Base-by-base conservation (phyloP, 2,113 vertebrate species). In the Odobenus rosmarus region DNA sequence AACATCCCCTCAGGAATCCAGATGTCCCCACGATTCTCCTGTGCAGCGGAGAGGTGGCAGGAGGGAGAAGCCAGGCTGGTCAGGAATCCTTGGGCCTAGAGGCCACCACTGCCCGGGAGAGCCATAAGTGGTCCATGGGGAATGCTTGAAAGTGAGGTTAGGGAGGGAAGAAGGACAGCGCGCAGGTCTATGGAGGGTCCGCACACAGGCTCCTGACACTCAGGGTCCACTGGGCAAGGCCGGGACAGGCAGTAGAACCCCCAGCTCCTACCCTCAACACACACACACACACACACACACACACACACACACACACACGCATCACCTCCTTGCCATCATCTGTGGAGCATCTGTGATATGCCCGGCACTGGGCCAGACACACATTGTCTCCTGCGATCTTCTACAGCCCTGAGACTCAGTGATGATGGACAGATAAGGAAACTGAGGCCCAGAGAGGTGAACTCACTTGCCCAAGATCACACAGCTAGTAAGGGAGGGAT, bases 1-100 rank as follows among this genome's bases (percentile, higher is more conserved):
- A 98, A 98, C 97, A 98, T 96, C 87, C 97, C 97, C 95, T 72
- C 96, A 97, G 98, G 97, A 98, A 98, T 97, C 94, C 90, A 92
- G 96, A 71, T 67, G 2, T 97, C 93, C 96, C 95, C 97, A 24
- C 10, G 31, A 84, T 80, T 92, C 96, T 81, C 87, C 96, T 82
- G 76, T 2, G 39, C 55, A 7, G 74, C 0, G 0, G 76, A 67
- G 82, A 31, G 59, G 90, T 26, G 12, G 86, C 4, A 5, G 61
- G 93, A 81, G 93, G 23, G 39, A 69, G 31, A 23, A 10, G 84
- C 53, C 31, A 18, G 87, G 71, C 81, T 33, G 88, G 33, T 11
- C 36, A 76, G 81, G 57, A 31, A 16, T 57, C 7, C 53, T 21
- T 2, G 2, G 82, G n/a, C 55, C 76, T 31, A 12, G n/a, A 49